Percentiles rank a stretch among this genome's conserved stretches.
Conservation (phyloP, 2,797 vertebrate species). For the Rousettus madagascariensis region DNA sequence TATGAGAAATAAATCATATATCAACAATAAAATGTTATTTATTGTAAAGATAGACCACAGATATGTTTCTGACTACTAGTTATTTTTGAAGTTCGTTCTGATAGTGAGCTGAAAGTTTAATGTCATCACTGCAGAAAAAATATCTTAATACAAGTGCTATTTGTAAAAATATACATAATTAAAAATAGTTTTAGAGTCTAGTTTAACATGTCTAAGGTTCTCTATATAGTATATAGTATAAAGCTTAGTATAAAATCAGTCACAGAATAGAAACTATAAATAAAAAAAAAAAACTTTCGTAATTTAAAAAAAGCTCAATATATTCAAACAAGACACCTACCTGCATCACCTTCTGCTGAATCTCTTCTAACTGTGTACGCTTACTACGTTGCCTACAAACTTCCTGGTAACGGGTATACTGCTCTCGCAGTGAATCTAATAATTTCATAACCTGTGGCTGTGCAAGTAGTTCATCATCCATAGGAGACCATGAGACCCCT, state of each 20-base stretch:
- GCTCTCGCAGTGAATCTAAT: conserved; percentile 94
- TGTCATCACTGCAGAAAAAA: background rate
- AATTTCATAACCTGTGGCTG: conserved; percentile 99
- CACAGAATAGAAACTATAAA: background rate
- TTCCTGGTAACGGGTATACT: conserved; percentile 97
- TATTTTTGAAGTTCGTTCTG: conserved; percentile 24
- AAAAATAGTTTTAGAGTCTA: background rate
- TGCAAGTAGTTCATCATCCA: conserved; percentile 97
- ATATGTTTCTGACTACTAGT: background rate
- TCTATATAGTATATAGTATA: background rate
- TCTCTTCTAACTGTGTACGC: conserved; percentile 95
- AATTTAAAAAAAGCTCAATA: background rate
- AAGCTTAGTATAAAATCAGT: background rate
- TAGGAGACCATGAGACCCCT: conserved; percentile 95
- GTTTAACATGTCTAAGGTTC: background rate
- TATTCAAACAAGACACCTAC: conserved; percentile 81
- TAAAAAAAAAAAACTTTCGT: background rate
- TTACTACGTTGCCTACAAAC: conserved; percentile 96
- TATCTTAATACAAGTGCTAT: background rate
- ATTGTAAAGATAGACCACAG: background rate
- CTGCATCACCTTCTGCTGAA: conserved; percentile 99
- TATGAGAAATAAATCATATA: conserved; percentile 19
- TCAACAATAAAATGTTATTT: background rate
- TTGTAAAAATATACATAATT: background rate
- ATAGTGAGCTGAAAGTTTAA: background rate